Evolutionary conservation across 2,888 invertebrate genomes (phyloP), one percentile per base, ranked within the genome.

Genomic region (Brassicogethes aeneus): DNA sequence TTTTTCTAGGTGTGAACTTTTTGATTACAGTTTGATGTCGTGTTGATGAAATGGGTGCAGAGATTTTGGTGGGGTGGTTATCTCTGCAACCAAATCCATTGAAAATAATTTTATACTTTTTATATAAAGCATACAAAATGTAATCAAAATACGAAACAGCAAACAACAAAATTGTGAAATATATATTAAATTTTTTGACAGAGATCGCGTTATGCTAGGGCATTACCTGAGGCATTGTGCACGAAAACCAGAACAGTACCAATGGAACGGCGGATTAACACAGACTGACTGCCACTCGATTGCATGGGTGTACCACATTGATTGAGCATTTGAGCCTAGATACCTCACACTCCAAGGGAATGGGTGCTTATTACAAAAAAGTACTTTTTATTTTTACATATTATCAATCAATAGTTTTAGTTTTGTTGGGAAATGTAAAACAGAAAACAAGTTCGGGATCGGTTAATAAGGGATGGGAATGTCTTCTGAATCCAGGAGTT

Each of bases 341-440:
- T 53, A 56, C 54, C 59, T 60, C 56, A 59, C 61, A 61, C 58
- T 62, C 61, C 61, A 53, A 59, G 57, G 60, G 57, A 59, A 57
- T 60, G 61, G 60, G 59, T 60, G 60, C 61, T 61, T 60, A 60
- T 61, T 60, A 60, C 60, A 61, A 60, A 60, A 60, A 61, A 60
- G 53, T 55, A 60, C 56, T 56, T 57, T 57, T 59, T n/a, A n/a
- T n/a, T 60, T 60, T 56, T 56, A 59, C 55, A 59, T 54, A 53
- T 51, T 53, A 47, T n/a, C n/a, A n/a, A n/a, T n/a, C n/a, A n/a
- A n/a, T n/a, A n/a, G n/a, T n/a, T n/a, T 16, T 17, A 16, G 13
- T 47, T 39, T 43, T 44, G 37, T 38, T 34, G 42, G 40, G 38
- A 33, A 42, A n/a, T n/a, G n/a, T n/a, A n/a, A n/a, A n/a, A n/a